Percentiles rank a stretch among this genome's conserved stretches.
phyloP scores from a whole-genome alignment of 1,140 invertebrate genomes.

The Tetragonula clypearis region DNA sequence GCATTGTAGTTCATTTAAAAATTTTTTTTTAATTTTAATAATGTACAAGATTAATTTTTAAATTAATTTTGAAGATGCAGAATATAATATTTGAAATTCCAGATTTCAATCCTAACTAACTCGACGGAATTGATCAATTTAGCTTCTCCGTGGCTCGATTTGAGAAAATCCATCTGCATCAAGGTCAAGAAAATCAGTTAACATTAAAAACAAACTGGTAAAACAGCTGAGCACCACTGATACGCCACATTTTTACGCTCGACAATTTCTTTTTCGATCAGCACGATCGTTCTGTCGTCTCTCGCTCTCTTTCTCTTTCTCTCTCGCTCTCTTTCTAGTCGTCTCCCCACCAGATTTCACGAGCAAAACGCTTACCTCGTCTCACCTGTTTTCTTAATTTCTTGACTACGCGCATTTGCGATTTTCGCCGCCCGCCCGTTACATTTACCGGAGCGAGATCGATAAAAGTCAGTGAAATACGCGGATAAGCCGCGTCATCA shows the following conservation, averaged over 20 bases:
- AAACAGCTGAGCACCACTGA: constrained; percentile 54
- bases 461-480: neutral
- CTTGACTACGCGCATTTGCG: constrained; percentile 42
- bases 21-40: neutral
- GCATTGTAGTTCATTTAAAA: neutral
- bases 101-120: neutral
- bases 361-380: constrained; percentile 56
- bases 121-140: neutral
- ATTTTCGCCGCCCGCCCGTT: constrained; percentile 39
- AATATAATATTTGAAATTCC: no score
- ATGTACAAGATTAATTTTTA: no score
- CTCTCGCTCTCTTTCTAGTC: constrained; percentile 26
- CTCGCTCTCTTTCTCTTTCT: no score
- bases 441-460: constrained; percentile 8
- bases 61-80: no score
- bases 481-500: neutral
- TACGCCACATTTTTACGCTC: constrained; percentile 21
- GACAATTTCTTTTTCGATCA: constrained; percentile 40
- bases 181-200: neutral
- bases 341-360: constrained; percentile 10
- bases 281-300: neutral
- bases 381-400: constrained; percentile 68
- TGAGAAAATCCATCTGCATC: neutral
- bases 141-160: no score
- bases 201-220: neutral